Evolutionary conservation across 2,888 invertebrate species (phyloP).

Genomic region (Drosophila formosana): DNA sequence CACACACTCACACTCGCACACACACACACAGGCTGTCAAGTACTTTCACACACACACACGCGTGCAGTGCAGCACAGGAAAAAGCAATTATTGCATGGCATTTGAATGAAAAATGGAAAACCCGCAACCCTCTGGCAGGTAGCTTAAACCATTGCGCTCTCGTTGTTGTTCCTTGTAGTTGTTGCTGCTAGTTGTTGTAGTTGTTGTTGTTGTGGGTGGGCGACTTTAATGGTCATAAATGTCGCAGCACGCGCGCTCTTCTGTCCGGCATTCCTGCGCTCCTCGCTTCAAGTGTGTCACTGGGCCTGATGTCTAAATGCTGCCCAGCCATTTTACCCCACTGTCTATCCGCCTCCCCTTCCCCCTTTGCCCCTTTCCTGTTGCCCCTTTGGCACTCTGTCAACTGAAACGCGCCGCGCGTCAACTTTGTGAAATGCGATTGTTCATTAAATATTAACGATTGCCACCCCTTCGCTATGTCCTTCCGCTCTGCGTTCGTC

Average conservation of each 20-base stretch:
- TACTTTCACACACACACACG: neutral
- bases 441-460: constrained; percentile 83
- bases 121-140: constrained; percentile 36
- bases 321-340: constrained; percentile 9
- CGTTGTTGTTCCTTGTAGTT: neutral
- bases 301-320: constrained; percentile 66
- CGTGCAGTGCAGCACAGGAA: constrained; percentile 61
- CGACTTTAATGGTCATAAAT: constrained; percentile 72
- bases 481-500: neutral
- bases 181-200: constrained; percentile 11
- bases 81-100: constrained; percentile 78
- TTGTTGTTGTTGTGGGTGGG: constrained; percentile 13
- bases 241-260: constrained; percentile 58
- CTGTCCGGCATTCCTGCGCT: constrained; percentile 3
- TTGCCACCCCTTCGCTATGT: constrained; percentile 14
- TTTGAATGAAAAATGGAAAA: constrained; percentile 78
- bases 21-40: neutral
- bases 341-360: neutral
- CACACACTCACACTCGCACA: neutral
- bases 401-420: constrained; percentile 43
- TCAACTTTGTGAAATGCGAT: constrained; percentile 68
- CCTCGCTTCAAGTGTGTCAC: constrained; percentile 65
- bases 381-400: constrained; percentile 1
- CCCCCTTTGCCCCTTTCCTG: neutral
- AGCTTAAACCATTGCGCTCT: constrained; percentile 1